Percentiles rank a stretch among this genome's conserved stretches.
Conservation (phyloP, 2,113 vertebrate species). For the Acinonyx jubatus region DNA sequence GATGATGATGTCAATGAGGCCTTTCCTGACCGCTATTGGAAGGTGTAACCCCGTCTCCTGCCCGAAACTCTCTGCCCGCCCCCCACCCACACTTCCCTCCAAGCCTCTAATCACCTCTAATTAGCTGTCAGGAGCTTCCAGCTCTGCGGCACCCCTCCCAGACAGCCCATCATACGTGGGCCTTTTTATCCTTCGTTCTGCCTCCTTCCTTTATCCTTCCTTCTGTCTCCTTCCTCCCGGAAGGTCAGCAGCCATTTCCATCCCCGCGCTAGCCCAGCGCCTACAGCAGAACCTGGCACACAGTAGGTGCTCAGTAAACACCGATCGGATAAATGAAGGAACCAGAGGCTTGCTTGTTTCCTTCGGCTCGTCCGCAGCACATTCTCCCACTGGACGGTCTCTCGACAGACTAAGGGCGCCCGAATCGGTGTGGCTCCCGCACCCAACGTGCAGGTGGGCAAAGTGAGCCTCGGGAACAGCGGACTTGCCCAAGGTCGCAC, state of each 20-base stretch:
- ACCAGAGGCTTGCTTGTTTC: fast-evolving
- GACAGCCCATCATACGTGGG: background rate
- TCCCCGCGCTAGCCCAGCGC: background rate
- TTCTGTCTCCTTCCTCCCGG: background rate
- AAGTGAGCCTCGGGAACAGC: background rate
- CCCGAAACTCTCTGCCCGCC: background rate
- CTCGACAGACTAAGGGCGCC: no score
- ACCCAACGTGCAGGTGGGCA: background rate
- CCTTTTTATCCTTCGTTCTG: no score
- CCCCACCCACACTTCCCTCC: background rate
- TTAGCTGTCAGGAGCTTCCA: conserved; percentile 3
- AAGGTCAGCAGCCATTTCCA: background rate
- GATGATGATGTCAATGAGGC: background rate
- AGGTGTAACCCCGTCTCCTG: background rate
- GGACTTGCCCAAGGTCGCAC: fast-evolving
- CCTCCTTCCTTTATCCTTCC: no score
- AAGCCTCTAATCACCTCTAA: conserved; percentile 31
- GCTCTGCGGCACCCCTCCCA: background rate
- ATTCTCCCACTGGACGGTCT: fast-evolving
- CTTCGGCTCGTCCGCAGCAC: background rate
- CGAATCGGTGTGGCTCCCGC: fast-evolving
- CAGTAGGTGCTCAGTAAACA: background rate
- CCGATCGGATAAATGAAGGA: fast-evolving
- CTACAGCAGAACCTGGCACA: background rate
- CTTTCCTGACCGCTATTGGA: background rate